A percentile compares a stretch with the other conserved stretches of the same genome.
Evolutionary conservation across 2,797 vertebrate genomes (phyloP).

Genomic region (Mormyrus proboscirostris): DNA sequence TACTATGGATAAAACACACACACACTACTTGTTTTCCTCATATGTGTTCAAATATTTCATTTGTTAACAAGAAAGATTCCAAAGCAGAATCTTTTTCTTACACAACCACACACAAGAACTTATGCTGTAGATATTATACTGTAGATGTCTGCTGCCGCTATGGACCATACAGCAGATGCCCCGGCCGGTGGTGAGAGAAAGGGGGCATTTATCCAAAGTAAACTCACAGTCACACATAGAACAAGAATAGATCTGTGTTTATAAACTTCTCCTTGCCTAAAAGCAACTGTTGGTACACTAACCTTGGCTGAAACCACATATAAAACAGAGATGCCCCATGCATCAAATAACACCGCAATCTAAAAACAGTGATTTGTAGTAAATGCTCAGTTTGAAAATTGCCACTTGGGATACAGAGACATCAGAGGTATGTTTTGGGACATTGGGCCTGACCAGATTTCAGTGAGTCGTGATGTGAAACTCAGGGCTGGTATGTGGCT

Average conservation of each 20-base stretch:
- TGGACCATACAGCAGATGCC: background rate
- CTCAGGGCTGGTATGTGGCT: background rate
- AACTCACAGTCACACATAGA: conserved; percentile 4
- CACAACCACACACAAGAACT: background rate
- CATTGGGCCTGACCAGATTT: background rate
- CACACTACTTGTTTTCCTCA: background rate
- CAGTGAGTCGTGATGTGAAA: background rate
- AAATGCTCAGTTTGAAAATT: conserved; percentile 1
- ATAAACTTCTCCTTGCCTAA: background rate
- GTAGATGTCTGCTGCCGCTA: background rate
- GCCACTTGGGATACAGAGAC: background rate
- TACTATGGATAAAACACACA: background rate
- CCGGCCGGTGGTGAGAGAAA: background rate
- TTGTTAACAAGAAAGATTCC: background rate
- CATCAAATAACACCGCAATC: background rate
- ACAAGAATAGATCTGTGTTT: background rate
- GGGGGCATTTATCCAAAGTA: background rate
- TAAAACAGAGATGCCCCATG: background rate
- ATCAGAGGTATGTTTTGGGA: background rate
- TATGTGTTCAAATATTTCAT: background rate
- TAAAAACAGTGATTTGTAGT: conserved; percentile 3
- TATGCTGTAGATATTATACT: background rate
- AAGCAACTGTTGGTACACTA: background rate
- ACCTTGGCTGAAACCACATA: conserved; percentile 4
- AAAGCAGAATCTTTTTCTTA: background rate